Base-by-base conservation (phyloP, 2,113 vertebrate species). In the Cheilinus undulatus region DNA sequence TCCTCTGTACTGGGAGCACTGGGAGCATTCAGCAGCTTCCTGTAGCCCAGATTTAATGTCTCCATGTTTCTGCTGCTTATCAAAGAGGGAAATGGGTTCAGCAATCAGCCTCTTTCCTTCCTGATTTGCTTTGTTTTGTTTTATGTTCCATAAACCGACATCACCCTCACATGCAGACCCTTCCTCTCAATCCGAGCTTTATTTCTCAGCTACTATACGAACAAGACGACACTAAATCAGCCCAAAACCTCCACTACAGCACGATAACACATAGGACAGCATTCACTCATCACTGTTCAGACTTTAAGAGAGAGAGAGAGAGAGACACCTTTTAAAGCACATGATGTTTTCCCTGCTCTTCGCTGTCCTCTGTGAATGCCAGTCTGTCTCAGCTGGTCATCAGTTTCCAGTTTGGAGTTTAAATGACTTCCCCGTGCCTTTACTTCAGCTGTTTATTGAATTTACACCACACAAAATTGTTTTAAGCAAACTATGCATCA, bases 31-130 rank as follows among this genome's bases (percentile, higher is more conserved):
- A 36, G 38, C 23, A 20, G 53, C 60, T 76, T 73, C 70, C 73
- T 57, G 56, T 40, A 2, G 42, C 28, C 10, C 23, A 28, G 42
- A 73, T 49, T 24, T 40, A n/a, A 30, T 50, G 27, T 9, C 23
- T 8, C 24, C 11, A 15, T 27, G 34, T 63, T 70, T 71, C 32
- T 46, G 66, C 13, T 17, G 32, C 38, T 69, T 63, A 75, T 88
- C 76, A 40, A 45, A 1, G 30, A 45, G 14, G 66, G 66, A 80
- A 69, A 80, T 60, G 59, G 40, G 40, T 1, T 43, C 40, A 75
- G 69, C 59, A 40, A 40, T 14, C 36, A 40, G 53, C 56, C 49
- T 32, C 22, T 53, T 76, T 76, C 73, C 53, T 83, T 78, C 69
- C 60, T 59, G 5, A 15, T 73, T 51, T 57, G 59, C 65, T 65